Base-by-base conservation (phyloP, 2,113 vertebrate genomes). In the Ochotona princeps region DNA sequence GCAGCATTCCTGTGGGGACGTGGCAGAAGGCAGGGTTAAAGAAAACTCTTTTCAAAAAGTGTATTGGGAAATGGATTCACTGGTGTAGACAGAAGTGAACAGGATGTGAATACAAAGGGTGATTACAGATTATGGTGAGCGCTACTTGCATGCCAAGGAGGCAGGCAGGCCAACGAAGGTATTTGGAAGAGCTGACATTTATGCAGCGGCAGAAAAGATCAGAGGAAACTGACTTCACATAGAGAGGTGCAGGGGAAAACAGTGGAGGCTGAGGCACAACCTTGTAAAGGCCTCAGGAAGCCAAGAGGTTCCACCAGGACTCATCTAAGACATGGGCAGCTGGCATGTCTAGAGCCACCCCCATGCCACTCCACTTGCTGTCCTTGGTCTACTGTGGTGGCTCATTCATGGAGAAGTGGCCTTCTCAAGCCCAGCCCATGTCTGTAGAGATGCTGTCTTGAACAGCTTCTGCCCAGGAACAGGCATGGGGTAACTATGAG, bases 141-240 rank as follows among this genome's bases (percentile, higher is more conserved):
- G 35, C 75, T 61, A 66, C 38, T 89, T 28, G 63, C 26, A 28
- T 81, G 51, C 28, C 51, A 17, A 66, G 69, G 66, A 87, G 35
- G 44, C 61, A 17, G 72, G 30, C 38, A 44, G 38, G 38, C 38
- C 38, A 44, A 44, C 38, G 35, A 86, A 75, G 38, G 49, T 69
- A 28, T 83, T 93, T 38, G 32, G 81, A 82, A n/a, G 65, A 86
- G 76, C 65, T 76, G 61, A 84, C 28, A n/a, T 82, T 83, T 88
- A 76, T 18, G 13, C 54, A 61, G 83, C 57, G 54, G 32, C 35
- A 75, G 1, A 61, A 61, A 87, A 57, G 17, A 49, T 32, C 49
- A 74, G 30, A 67, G 47, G 26, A 84, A 80, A 38, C 6, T 15
- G 60, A 21, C 9, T 78, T 21, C 81, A 38, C 44, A 20, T 18